Conservation (phyloP, 1,140 invertebrate genomes). For the Cotesia glomerata region DNA sequence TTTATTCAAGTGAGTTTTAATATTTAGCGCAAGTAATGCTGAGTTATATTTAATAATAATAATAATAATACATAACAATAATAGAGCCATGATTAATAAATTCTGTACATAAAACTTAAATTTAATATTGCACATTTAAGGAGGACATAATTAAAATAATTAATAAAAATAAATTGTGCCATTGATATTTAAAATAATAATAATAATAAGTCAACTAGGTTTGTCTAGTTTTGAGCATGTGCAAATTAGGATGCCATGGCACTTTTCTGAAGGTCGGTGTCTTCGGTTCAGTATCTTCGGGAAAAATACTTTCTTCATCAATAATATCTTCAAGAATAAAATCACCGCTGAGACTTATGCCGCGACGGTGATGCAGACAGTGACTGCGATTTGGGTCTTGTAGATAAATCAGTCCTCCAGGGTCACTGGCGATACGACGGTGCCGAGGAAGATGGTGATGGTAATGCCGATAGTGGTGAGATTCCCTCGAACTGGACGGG, state of each 20-base stretch:
- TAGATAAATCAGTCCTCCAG: conserved; percentile 32
- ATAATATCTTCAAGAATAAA: conserved; percentile 27
- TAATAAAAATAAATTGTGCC: conserved; percentile 6
- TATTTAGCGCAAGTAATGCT: too few relatives aligned
- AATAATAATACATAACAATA: too few relatives aligned
- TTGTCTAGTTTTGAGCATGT: conserved; percentile 61
- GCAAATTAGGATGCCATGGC: conserved; percentile 63
- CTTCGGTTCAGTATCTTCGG: conserved; percentile 34
- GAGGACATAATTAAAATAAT: neutral
- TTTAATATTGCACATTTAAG: conserved; percentile 44
- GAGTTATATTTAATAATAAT: too few relatives aligned
- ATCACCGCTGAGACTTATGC: conserved; percentile 42
- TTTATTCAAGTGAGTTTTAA: too few relatives aligned
- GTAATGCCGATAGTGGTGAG: conserved; percentile 25
- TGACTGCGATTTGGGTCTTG: conserved; percentile 22
- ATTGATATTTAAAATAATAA: neutral
- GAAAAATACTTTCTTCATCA: conserved; percentile 28
- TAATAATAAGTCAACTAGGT: conserved; percentile 23
- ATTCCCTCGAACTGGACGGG: conserved; percentile 26
- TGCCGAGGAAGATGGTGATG: conserved; percentile 34
- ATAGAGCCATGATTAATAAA: too few relatives aligned
- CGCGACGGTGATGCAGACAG: conserved; percentile 39
- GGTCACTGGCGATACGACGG: conserved; percentile 48
- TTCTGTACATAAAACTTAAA: conserved; percentile 26
- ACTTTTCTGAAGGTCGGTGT: conserved; percentile 60